Base-by-base conservation (phyloP, 2,113 vertebrate species). In the Sterna hirundo region DNA sequence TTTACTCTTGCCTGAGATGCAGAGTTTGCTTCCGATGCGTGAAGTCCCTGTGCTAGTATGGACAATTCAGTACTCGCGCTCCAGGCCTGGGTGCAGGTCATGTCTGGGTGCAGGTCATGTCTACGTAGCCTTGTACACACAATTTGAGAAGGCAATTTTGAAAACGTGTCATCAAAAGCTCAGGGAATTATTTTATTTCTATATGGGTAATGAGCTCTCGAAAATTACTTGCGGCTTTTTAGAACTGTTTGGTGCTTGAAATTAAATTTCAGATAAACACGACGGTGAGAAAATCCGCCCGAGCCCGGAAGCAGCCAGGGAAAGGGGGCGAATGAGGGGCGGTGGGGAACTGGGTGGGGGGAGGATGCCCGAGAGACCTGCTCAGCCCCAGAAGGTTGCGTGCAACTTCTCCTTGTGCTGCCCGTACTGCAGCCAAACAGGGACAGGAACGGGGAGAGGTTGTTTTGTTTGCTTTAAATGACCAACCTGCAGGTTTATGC, bases 101-200 rank as follows among this genome's bases (percentile, higher is more conserved):
- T 7, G 34, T 38, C 38, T 61, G 62, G 46, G 47, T 6, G 62
- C 54, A 70, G 79, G 92, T 74, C 93, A 78, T 25, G 49, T 18
- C 55, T 58, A 44, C 40, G 61, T 23, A 90, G 68, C 77, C 76
- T 66, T 58, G 40, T 29, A 58, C 40, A 74, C 51, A 83, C 40
- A 49, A 44, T 83, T 94, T 81, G 64, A 82, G 64, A 84, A 89
- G 68, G 65, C 36, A 81, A 58, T 38, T 86, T 87, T 61, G 83
- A 96, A 94, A 93, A 90, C 0, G 1, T 51, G 55, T 15, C 75
- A 55, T 91, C 87, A 77, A 91, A 83, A 93, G 42, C 75, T 83
- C 51, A 55, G 76, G 29, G 88, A 74, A 94, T 91, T 76, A 83
- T 83, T 90, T 82, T 42, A 78, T 91, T 96, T 72, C 91, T 72